Evolutionary conservation across 1,140 invertebrate species (phyloP).

Genomic region (Drosophila bifasciata): DNA sequence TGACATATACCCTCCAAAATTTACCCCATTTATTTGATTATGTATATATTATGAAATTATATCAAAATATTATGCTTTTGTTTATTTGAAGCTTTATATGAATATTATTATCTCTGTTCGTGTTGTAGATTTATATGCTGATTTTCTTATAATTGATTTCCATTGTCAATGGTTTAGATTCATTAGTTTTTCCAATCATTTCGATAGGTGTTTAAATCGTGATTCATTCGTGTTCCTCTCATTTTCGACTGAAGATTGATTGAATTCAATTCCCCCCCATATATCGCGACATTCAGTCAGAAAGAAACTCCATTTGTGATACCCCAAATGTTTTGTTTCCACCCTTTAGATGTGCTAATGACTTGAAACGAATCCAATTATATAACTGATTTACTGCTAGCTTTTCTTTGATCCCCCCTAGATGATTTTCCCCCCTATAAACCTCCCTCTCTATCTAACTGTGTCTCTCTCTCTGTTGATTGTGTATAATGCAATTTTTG

Average conservation of each 20-base stretch:
- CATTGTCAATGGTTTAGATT: background rate
- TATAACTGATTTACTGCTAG: constrained; percentile 46
- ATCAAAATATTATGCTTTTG: too few species aligned
- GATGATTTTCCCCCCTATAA: constrained; percentile 31
- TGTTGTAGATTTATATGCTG: constrained; percentile 17
- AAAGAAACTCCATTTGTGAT: constrained; percentile 31
- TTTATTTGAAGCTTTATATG: background rate
- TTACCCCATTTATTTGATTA: too few species aligned
- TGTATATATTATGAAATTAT: background rate
- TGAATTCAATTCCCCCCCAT: background rate
- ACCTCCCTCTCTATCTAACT: background rate
- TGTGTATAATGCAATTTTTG: constrained; percentile 76
- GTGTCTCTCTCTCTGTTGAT: constrained; percentile 54
- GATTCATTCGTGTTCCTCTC: background rate
- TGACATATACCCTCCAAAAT: too few species aligned
- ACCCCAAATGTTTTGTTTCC: constrained; percentile 12
- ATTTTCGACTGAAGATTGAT: background rate
- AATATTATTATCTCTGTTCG: background rate
- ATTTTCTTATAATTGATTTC: background rate
- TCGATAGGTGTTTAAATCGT: too few species aligned
- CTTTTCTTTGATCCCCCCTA: constrained; percentile 41
- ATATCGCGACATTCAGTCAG: constrained; percentile 19
- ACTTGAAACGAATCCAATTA: constrained; percentile 49
- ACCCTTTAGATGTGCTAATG: constrained; percentile 51
- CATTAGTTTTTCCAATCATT: constrained; percentile 5